Evolutionary conservation across 1,140 invertebrate species (phyloP).

Genomic region (Nasonia giraulti): DNA sequence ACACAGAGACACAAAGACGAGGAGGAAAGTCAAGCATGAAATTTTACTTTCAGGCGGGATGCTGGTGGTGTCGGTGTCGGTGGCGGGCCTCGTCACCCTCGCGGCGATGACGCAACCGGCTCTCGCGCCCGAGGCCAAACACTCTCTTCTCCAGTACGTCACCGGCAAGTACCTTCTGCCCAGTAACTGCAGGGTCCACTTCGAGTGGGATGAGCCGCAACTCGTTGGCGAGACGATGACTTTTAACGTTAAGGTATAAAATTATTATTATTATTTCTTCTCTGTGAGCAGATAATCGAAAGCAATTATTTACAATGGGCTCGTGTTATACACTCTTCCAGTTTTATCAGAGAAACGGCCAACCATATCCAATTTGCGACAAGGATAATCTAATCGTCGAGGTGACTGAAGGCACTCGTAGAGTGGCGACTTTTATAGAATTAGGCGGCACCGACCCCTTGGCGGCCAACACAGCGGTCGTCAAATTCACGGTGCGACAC

Average conservation of each 20-base stretch:
- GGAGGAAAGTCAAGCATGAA: background rate
- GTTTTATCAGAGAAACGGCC: slow-evolving; percentile 93
- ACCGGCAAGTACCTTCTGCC: slow-evolving; percentile 93
- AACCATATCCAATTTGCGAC: slow-evolving; percentile 94
- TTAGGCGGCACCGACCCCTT: slow-evolving; percentile 88
- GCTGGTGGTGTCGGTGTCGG: slow-evolving; percentile 89
- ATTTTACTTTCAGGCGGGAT: slow-evolving; percentile 80
- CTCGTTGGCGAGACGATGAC: slow-evolving; percentile 92
- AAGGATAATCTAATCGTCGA: slow-evolving; percentile 91
- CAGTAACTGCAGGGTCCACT: slow-evolving; percentile 88
- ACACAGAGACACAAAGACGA: background rate
- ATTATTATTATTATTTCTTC: background rate
- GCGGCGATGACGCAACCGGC: slow-evolving; percentile 91
- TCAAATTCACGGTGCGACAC: slow-evolving; percentile 93
- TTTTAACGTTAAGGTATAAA: slow-evolving; percentile 84
- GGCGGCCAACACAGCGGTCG: slow-evolving; percentile 87
- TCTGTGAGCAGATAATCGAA: background rate
- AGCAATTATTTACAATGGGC: slow-evolving; percentile 39
- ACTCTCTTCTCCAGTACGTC: slow-evolving; percentile 91
- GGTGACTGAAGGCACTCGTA: slow-evolving; percentile 87
- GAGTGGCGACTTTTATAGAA: slow-evolving; percentile 89
- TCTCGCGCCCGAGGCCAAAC: slow-evolving; percentile 88
- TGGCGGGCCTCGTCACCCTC: slow-evolving; percentile 88
- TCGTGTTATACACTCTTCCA: slow-evolving; percentile 65
- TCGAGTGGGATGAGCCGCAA: slow-evolving; percentile 91